phyloP scores from a whole-genome alignment of 2,797 vertebrate species.

The Bradypus variegatus region DNA sequence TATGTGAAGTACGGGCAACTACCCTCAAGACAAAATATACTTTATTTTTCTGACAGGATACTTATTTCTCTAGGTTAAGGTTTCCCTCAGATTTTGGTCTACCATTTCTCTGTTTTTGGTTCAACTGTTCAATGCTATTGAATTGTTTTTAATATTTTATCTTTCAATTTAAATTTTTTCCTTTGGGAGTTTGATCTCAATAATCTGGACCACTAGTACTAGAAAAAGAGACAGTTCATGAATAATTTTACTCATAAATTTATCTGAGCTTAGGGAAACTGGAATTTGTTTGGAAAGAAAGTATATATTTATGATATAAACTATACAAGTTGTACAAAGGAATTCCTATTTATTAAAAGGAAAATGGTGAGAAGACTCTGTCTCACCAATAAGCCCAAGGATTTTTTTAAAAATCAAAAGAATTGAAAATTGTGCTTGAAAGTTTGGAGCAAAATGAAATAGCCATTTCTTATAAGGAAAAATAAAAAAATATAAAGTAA shows the following conservation, averaged over 20 bases:
- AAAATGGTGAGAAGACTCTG: background rate
- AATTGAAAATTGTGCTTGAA: background rate
- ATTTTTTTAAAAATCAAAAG: background rate
- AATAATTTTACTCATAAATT: background rate
- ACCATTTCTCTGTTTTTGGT: background rate
- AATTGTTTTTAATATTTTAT: background rate
- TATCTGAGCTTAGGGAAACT: background rate
- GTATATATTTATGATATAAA: background rate
- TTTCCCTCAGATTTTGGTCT: background rate
- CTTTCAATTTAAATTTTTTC: background rate
- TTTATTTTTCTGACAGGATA: background rate
- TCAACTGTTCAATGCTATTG: background rate
- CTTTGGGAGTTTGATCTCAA: background rate
- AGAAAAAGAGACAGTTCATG: background rate
- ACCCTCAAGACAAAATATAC: background rate
- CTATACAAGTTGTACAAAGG: background rate
- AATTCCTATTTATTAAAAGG: background rate
- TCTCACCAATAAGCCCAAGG: background rate
- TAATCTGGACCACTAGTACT: background rate
- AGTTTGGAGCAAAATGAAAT: background rate
- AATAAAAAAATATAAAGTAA: background rate
- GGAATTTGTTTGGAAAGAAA: background rate
- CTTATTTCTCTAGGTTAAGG: background rate
- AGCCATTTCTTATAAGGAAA: background rate
- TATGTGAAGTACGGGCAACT: background rate